Base-by-base conservation (phyloP, 2,888 invertebrate species). In the Cantharis lateralis region DNA sequence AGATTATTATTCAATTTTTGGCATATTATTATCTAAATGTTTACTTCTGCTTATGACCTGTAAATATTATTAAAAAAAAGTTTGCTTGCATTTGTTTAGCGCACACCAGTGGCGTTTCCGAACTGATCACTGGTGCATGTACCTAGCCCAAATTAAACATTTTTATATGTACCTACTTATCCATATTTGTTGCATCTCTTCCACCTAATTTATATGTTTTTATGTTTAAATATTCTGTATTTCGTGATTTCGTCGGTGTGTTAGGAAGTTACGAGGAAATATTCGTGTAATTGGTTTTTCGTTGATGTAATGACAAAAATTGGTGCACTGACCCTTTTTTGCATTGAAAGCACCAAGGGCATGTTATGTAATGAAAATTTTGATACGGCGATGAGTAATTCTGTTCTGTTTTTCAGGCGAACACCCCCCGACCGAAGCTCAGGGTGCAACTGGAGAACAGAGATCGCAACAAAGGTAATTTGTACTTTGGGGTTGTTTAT, bases 321-420 rank as follows among this genome's bases (percentile, higher is more conserved):
- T 76, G 76, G 76, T 78, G 78, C 78, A 78, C 76, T 76, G 48
- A 76, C 73, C 68, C 75, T 64, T 71, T 68, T 73, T 15, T 68
- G 64, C 24, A 74, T 62, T 68, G 71, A 70, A 69, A 76, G 78
- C 78, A 78, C 78, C 69, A 63, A 15, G 68, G 72, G 78, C 78
- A 78, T 78, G 78, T 20, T 68, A 10, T 71, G 15, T 26, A 62
- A 64, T 32, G n/a, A 5, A 5, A 61, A 1, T 64, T 69, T 68
- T 24, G n/a, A 10, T n/a, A 13, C 15, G 7, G 15, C 4, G 24
- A 28, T 20, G 3, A 28, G 48, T 76, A 62, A 80, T 72, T 5
- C 26, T 24, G 74, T 18, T 61, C 73, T 77, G 74, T 79, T 71
- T 80, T 81, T 85, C 85, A 87, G 87, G 84, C 78, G 86, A 85